A percentile compares a stretch with the other conserved stretches of the same genome.
Conservation (phyloP, 2,113 vertebrate genomes). For the Atherinomorus stipes region DNA sequence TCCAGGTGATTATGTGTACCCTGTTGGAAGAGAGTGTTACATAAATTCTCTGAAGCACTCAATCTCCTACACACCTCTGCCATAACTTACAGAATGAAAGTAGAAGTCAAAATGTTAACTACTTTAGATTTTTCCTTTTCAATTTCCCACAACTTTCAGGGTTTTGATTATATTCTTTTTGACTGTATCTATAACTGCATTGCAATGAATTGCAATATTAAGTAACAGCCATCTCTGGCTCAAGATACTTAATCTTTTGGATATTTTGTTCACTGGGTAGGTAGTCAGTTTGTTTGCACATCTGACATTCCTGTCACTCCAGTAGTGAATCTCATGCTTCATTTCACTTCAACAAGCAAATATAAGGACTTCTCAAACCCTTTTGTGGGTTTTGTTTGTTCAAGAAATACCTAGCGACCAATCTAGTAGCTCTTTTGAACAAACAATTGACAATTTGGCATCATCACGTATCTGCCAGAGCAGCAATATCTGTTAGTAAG, state of each 20-base stretch:
- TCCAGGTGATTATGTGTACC: constrained; percentile 96
- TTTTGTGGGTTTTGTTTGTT: neutral
- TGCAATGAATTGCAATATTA: neutral
- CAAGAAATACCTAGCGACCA: neutral
- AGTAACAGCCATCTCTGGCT: too few species aligned
- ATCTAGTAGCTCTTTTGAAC: neutral
- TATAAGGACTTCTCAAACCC: neutral
- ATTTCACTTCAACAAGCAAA: neutral
- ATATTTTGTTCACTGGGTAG: neutral
- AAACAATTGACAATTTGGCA: neutral
- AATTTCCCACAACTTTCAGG: neutral
- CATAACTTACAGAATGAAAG: constrained; percentile 2
- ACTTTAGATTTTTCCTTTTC: neutral
- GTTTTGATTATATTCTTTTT: too few species aligned
- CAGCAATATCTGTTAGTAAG: too few species aligned
- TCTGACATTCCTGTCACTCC: neutral
- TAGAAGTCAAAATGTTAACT: neutral
- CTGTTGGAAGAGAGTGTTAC: constrained; percentile 74
- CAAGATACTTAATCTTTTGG: neutral
- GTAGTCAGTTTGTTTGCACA: neutral
- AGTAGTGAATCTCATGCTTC: neutral
- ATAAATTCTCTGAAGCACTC: constrained; percentile 14
- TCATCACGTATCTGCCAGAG: neutral
- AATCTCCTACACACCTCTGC: constrained; percentile 14
- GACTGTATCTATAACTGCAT: neutral